phyloP scores from a whole-genome alignment of 1,140 invertebrate genomes.

The Drosophila micromelanica region DNA sequence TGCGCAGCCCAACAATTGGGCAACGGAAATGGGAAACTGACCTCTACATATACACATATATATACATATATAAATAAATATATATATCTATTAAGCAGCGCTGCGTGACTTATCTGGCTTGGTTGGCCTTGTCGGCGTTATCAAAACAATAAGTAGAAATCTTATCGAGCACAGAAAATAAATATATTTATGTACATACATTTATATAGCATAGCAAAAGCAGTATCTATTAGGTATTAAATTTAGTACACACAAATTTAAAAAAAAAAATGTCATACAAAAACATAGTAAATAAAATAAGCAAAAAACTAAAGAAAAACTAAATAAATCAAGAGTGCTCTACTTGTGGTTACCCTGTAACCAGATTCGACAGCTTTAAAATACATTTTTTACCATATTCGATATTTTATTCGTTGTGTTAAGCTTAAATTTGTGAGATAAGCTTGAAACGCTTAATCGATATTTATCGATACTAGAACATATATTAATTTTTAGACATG shows the following conservation, averaged over 20 bases:
- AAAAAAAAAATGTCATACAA: conserved; percentile 64
- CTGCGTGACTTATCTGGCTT: conserved; percentile 34
- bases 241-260: conserved; percentile 40
- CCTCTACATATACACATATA: conserved; percentile 22
- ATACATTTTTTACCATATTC: too few species aligned
- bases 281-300: conserved; percentile 4
- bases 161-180: conserved; percentile 46
- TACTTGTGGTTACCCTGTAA: too few species aligned
- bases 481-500: too few species aligned
- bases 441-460: too few species aligned
- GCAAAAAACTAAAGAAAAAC: too few species aligned
- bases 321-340: too few species aligned
- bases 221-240: conserved; percentile 65
- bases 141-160: conserved; percentile 60
- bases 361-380: too few species aligned
- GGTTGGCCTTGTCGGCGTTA: conserved; percentile 64
- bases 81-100: background rate
- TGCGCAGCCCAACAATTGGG: conserved; percentile 45
- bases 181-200: conserved; percentile 1
- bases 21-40: conserved; percentile 68
- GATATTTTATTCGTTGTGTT: too few species aligned
- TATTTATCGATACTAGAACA: too few species aligned
- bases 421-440: too few species aligned
- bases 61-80: conserved; percentile 27
- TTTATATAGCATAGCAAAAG: conserved; percentile 24